Conservation (phyloP, 2,888 invertebrate species). For the Drosophila fungiperda region DNA sequence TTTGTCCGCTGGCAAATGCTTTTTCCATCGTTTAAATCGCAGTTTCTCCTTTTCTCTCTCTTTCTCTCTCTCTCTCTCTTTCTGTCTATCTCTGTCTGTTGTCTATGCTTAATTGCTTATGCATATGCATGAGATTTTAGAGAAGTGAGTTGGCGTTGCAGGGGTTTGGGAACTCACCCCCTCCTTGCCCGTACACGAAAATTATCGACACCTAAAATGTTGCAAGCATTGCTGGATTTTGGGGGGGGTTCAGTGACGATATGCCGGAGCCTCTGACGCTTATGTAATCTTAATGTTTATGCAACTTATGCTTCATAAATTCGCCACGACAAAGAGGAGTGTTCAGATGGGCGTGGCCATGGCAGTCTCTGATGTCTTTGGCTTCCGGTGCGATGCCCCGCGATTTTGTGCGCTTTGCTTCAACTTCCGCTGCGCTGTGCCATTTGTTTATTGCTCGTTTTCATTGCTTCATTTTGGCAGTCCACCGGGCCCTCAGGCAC, state of each 20-base stretch:
- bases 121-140: constrained; percentile 71
- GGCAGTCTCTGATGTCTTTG: constrained; percentile 52
- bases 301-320: constrained; percentile 81
- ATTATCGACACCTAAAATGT: constrained; percentile 80
- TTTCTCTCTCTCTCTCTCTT: background rate
- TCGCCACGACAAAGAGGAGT: constrained; percentile 27
- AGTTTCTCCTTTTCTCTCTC: background rate
- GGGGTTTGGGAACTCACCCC: constrained; percentile 19
- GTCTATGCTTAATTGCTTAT: constrained; percentile 49
- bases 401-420: constrained; percentile 69
- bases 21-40: constrained; percentile 54
- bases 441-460: constrained; percentile 78
- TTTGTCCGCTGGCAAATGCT: constrained; percentile 56
- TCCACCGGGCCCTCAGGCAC: background rate
- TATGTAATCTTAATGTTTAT: constrained; percentile 80
- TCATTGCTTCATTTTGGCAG: constrained; percentile 69
- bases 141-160: background rate
- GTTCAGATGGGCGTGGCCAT: background rate
- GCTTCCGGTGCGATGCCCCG: constrained; percentile 70
- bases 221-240: constrained; percentile 67
- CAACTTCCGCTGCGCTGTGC: constrained; percentile 72
- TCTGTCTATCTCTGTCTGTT: constrained; percentile 19
- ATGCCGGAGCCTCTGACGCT: constrained; percentile 65
- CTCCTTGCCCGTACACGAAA: constrained; percentile 33
- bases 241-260: constrained; percentile 46